These are phyloP conservation scores for Pseudomyrmex pallidus DNA, from an alignment of 1,140 invertebrate genomes.

Conservation along the genomic window DNA sequence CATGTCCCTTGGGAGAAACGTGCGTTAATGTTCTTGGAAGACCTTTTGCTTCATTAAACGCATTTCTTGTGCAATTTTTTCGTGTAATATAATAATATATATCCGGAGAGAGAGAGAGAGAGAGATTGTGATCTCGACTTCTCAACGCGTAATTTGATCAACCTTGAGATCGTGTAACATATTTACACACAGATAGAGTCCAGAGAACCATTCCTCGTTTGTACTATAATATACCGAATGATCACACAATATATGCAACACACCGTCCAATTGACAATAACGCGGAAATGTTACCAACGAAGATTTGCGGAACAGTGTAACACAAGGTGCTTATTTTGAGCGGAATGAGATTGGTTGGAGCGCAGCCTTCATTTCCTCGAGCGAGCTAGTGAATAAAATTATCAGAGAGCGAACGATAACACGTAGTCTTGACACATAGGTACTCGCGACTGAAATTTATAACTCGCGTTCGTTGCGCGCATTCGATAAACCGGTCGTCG, in stretches of 20 bases:
- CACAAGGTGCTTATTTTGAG: not conserved
- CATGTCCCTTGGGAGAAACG: not conserved
- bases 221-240: too few species aligned
- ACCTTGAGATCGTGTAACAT: not conserved
- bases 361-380: not conserved
- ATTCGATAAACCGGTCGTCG: slow-evolving; percentile 44
- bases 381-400: slow-evolving; percentile 23
- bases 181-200: too few species aligned
- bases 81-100: not conserved
- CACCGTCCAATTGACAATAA: not conserved
- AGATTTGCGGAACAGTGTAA: too few species aligned
- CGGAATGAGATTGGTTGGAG: slow-evolving; percentile 17
- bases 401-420: slow-evolving; percentile 45
- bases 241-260: not conserved
- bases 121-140: not conserved
- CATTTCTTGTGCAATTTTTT: not conserved
- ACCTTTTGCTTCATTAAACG: slow-evolving; percentile 15
- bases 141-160: not conserved
- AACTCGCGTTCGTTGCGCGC: slow-evolving; percentile 20
- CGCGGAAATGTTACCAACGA: not conserved
- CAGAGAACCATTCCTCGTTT: not conserved
- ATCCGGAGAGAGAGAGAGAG: not conserved
- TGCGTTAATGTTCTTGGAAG: not conserved
- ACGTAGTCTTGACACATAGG: slow-evolving; percentile 15
- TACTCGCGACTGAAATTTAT: slow-evolving; percentile 42